Evolutionary conservation across 92 coral and sea anemone species (phyloP), one percentile per base, ranked within the genome.

Genomic region (Phymanthus crucifer): DNA sequence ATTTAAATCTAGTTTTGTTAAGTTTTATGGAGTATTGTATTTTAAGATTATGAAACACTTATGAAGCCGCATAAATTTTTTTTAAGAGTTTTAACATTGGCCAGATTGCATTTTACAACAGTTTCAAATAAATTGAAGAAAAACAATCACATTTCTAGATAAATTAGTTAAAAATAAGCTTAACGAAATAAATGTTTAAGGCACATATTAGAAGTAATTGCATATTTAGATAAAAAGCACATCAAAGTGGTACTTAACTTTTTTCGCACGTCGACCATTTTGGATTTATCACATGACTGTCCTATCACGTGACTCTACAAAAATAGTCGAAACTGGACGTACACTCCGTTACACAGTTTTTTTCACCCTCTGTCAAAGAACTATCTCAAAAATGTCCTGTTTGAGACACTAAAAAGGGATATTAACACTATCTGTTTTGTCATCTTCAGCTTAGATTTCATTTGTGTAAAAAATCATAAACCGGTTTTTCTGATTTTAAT

Each of bases 401-500:
- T 45, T 45, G 5, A 54, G 4, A 43, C 14, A 6, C 9, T 43
- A 17, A 43, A 10, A 10, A 6, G 48, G 29, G n/a, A 54, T 3
- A 54, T 21, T 54, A 19, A 19, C 14, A 54, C 26, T 19, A 43
- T 43, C 9, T 10, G 9, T 1, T 54, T 19, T 50, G 3, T 19
- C n/a, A 54, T 54, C 27, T 54, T 24, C 16, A 5, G 1, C 50
- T 45, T 45, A 11, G n/a, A 54, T 54, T 54, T 54, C 64, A 24
- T 54, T 27, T 61, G 27, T 6, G 64, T 61, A 8, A 8, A 24
- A 3, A 29, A 2, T 61, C 33, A 24, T 6, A 43, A 6, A 26
- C 21, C 68, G 68, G 68, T 61, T 61, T 61, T 29, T 61, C 35
- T 29, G 1, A 38, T 77, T 77, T 61, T 77, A 77, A 77, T 77